These are phyloP conservation scores for Nipponia nippon DNA, from an alignment of 2,113 vertebrate species.

Conservation along the genomic window DNA sequence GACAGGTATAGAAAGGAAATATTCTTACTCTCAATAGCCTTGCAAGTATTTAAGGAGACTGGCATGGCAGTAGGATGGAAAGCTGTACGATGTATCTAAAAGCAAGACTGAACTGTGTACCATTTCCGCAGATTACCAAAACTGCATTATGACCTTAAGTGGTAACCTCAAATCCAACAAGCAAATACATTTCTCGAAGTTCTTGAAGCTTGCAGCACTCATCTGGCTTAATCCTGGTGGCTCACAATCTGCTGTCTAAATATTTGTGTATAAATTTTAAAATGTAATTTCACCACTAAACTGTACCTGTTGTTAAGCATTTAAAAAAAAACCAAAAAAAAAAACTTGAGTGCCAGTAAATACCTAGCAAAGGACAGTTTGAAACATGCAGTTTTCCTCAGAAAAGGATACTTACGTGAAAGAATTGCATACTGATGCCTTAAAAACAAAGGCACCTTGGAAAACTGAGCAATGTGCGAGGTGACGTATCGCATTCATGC, in stretches of 20 bases:
- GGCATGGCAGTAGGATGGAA: not conserved
- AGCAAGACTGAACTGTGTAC: not conserved
- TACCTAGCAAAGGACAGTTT: not conserved
- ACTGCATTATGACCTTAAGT: not conserved
- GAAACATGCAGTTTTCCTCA: not conserved
- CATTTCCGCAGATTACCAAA: not conserved
- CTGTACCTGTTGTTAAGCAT: not conserved
- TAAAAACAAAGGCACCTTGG: accelerated
- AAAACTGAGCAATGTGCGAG: not conserved
- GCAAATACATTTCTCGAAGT: not conserved
- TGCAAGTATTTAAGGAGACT: not conserved
- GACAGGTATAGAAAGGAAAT: not conserved
- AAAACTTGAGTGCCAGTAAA: not conserved
- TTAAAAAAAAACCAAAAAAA: not conserved
- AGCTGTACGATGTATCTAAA: not conserved
- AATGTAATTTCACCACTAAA: not conserved
- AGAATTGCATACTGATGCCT: not conserved
- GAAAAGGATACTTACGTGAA: not conserved
- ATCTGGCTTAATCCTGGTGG: not conserved
- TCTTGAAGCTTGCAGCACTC: not conserved
- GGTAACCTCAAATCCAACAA: not conserved
- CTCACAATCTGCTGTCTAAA: not conserved
- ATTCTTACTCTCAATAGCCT: not conserved
- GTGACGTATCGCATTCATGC: not conserved
- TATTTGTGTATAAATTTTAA: not conserved